Evolutionary conservation across 92 coral and sea anemone species (phyloP).

Genomic region (Zoanthus sansibaricus): DNA sequence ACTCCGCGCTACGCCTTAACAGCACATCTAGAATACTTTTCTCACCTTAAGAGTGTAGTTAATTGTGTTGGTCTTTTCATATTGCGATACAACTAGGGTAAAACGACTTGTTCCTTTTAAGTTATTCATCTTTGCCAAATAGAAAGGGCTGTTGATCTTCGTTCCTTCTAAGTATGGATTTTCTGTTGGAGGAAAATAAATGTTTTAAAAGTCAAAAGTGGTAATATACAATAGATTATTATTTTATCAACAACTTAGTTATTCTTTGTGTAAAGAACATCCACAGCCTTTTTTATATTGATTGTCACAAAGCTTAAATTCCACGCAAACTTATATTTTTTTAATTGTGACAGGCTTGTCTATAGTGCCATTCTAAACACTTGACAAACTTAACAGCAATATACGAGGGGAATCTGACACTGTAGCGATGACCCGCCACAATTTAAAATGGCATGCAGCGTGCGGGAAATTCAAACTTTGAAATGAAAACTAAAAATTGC

Average conservation of each 20-base stretch:
- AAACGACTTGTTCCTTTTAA: slow-evolving; percentile 79
- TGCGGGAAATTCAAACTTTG: no score
- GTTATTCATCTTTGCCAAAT: slow-evolving; percentile 88
- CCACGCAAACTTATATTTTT: no score
- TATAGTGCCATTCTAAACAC: no score
- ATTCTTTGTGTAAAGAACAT: background rate
- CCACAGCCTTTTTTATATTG: no score
- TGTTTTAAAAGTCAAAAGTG: background rate
- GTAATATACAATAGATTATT: background rate
- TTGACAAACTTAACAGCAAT: no score
- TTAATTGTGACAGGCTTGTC: no score
- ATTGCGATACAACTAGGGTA: slow-evolving; percentile 94
- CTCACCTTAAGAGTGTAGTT: slow-evolving; percentile 92
- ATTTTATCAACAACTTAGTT: background rate
- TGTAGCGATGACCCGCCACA: no score
- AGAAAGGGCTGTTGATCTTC: slow-evolving; percentile 97
- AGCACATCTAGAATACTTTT: background rate
- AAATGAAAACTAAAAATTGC: no score
- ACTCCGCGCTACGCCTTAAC: no score
- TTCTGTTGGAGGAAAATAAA: slow-evolving; percentile 55
- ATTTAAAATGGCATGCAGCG: no score
- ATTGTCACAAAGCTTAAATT: no score
- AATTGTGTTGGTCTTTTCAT: slow-evolving; percentile 92
- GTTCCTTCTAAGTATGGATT: slow-evolving; percentile 93
- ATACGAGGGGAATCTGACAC: no score